Conservation (phyloP, 1,140 invertebrate species). For the Dolichoris vasculosae region DNA sequence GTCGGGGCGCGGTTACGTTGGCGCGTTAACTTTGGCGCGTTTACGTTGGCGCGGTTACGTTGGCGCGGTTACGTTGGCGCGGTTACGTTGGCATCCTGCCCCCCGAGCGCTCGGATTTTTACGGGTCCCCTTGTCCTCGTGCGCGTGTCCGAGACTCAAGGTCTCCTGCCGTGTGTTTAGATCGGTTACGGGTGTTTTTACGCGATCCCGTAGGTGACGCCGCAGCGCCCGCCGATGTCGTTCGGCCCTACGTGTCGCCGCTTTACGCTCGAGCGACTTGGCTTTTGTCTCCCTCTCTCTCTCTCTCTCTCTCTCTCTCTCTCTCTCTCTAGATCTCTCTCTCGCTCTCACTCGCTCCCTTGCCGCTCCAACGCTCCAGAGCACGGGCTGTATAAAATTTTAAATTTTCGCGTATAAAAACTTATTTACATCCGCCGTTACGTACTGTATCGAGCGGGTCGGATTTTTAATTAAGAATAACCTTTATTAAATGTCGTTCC, state of each 20-base stretch:
- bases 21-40: not conserved
- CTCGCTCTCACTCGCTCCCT: not conserved
- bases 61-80: too few species aligned
- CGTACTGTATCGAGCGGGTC: not conserved
- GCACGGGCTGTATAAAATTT: constrained; percentile 34
- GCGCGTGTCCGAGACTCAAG: constrained; percentile 35
- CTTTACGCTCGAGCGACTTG: not conserved
- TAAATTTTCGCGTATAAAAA: constrained; percentile 45
- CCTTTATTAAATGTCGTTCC: not conserved
- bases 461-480: constrained; percentile 9
- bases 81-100: too few species aligned
- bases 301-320: not conserved
- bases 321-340: not conserved
- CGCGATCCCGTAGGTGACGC: constrained; percentile 55
- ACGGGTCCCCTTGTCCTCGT: constrained; percentile 48
- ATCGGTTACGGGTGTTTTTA: constrained; percentile 61
- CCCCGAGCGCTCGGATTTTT: constrained; percentile 52
- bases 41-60: not conserved
- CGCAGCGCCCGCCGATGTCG: constrained; percentile 34
- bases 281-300: constrained; percentile 23
- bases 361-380: constrained; percentile 39
- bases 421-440: constrained; percentile 2
- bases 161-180: constrained; percentile 58
- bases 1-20: not conserved
- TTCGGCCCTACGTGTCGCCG: not conserved